These are phyloP conservation scores for Clostera curtula DNA, from an alignment of 2,888 invertebrate genomes.

Conservation along the genomic window DNA sequence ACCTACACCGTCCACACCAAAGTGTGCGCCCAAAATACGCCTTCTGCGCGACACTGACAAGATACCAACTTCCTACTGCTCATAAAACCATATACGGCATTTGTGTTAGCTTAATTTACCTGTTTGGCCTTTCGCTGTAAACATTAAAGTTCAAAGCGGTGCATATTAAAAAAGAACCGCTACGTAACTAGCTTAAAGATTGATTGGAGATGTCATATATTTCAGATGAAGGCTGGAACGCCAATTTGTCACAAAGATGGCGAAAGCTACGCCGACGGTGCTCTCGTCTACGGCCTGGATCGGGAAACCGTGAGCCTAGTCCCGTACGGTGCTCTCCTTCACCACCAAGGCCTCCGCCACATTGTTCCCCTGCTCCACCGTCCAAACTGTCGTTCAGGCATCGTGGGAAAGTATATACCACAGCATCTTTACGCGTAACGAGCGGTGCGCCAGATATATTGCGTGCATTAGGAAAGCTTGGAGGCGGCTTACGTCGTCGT, in stretches of 20 bases:
- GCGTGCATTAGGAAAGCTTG: conserved; percentile 80
- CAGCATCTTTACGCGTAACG: conserved; percentile 64
- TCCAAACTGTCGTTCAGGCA: conserved; percentile 66
- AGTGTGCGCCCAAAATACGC: too few species aligned
- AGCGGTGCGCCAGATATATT: conserved; percentile 79
- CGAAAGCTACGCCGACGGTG: conserved; percentile 81
- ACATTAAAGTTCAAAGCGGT: conserved; percentile 8
- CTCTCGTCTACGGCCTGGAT: conserved; percentile 79
- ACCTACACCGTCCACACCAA: too few species aligned
- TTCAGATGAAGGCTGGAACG: conserved; percentile 83
- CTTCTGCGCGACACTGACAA: too few species aligned
- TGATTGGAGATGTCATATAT: too few species aligned
- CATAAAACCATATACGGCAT: conserved; percentile 5
- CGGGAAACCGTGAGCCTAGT: conserved; percentile 70
- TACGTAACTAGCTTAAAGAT: too few species aligned
- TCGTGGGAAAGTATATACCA: conserved; percentile 68
- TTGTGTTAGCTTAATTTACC: conserved; percentile 5
- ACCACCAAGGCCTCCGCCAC: conserved; percentile 63
- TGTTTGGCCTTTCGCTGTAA: conserved; percentile 7
- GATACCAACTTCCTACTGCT: too few species aligned
- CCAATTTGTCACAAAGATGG: conserved; percentile 85
- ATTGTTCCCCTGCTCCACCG: conserved; percentile 66
- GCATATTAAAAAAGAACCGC: conserved; percentile 8
- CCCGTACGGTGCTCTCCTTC: conserved; percentile 75
- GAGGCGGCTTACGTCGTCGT: conserved; percentile 79